These are phyloP conservation scores for Parnassius orleans DNA, from an alignment of 2,888 invertebrate species.

Conservation along the genomic window DNA sequence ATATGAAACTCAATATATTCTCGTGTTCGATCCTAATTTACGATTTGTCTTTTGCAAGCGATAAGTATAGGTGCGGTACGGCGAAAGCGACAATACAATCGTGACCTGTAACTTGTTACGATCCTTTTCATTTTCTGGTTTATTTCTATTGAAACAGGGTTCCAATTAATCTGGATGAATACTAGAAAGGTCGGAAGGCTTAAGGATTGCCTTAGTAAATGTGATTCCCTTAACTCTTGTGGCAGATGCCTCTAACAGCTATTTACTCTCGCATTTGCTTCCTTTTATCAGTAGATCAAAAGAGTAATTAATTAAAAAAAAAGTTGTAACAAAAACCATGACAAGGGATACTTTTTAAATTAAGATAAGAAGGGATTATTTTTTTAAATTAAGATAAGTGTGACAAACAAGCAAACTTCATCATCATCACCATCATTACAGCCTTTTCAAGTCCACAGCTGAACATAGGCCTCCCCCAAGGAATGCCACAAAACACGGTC, in stretches of 20 bases:
- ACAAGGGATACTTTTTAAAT: too few species aligned
- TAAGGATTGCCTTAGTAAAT: not conserved
- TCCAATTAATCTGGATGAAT: not conserved
- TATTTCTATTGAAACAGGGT: not conserved
- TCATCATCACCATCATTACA: too few species aligned
- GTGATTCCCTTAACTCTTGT: constrained; percentile 1
- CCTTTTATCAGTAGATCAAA: too few species aligned
- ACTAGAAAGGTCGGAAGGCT: not conserved
- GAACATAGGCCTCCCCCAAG: too few species aligned
- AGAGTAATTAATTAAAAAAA: too few species aligned
- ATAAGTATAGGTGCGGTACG: not conserved
- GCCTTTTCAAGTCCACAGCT: too few species aligned
- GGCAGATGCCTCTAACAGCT: constrained; percentile 3
- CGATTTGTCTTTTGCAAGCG: constrained; percentile 1
- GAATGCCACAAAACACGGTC: too few species aligned
- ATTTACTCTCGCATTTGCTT: not conserved
- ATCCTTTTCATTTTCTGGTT: not conserved
- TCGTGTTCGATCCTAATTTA: not conserved
- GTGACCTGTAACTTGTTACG: not conserved
- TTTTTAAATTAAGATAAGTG: too few species aligned
- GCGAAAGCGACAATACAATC: not conserved
- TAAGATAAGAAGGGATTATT: too few species aligned
- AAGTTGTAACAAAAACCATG: too few species aligned
- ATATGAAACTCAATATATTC: not conserved
- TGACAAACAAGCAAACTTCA: too few species aligned